A percentile compares a stretch with the other conserved stretches of the same genome.
phyloP scores from a whole-genome alignment of 2,888 invertebrate genomes.

The Blera fallax region DNA sequence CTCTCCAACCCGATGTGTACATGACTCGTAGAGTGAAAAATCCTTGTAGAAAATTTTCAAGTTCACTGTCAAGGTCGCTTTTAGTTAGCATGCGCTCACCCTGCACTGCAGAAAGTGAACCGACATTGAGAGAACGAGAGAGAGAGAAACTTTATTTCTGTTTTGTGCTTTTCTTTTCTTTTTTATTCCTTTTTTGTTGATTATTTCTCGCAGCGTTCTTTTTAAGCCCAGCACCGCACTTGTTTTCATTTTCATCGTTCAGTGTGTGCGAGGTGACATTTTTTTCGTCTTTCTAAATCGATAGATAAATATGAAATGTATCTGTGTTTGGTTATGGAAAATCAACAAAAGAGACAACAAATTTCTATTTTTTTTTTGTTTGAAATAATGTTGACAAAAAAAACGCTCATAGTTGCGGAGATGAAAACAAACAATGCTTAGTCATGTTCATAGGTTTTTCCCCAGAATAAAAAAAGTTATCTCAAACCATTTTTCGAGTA shows the following conservation, averaged over 20 bases:
- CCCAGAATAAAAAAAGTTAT: neutral
- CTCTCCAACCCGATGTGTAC: constrained; percentile 52
- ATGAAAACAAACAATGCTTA: constrained; percentile 42
- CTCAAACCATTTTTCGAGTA: constrained; percentile 2
- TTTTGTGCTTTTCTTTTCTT: constrained; percentile 16
- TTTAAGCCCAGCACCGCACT: constrained; percentile 42
- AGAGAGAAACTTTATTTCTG: constrained; percentile 23
- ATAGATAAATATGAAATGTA: constrained; percentile 25
- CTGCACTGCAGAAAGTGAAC: constrained; percentile 86
- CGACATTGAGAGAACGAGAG: constrained; percentile 43
- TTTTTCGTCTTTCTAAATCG: constrained; percentile 19
- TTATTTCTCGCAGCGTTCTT: constrained; percentile 36
- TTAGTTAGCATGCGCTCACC: constrained; percentile 86
- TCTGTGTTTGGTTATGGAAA: neutral
- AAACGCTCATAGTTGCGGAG: neutral
- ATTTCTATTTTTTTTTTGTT: neutral
- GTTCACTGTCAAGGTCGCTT: constrained; percentile 92
- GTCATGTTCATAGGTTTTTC: constrained; percentile 24
- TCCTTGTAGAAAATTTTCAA: constrained; percentile 84
- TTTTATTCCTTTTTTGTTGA: constrained; percentile 49
- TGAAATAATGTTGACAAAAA: neutral
- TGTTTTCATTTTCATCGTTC: constrained; percentile 59
- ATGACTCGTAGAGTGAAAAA: constrained; percentile 74
- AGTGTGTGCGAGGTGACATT: neutral
- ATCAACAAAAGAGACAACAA: constrained; percentile 9